A percentile compares a stretch with the other conserved stretches of the same genome.
Conservation (phyloP, 2,113 vertebrate genomes). For the Anolis carolinensis region DNA sequence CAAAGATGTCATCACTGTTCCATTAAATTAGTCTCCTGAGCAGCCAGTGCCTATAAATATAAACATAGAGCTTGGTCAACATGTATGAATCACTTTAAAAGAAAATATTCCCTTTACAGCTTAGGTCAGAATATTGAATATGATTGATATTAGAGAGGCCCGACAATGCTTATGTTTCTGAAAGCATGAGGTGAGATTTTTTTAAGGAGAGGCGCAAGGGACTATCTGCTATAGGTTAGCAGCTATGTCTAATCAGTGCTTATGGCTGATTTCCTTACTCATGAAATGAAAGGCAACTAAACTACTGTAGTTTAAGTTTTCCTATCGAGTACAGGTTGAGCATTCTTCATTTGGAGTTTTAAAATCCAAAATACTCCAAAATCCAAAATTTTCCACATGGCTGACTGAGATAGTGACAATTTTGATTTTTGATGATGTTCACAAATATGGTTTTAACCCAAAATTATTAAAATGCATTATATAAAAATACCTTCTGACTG, state of each 20-base stretch:
- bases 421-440: no score
- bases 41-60: background rate
- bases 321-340: no score
- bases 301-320: background rate
- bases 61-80: background rate
- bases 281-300: background rate
- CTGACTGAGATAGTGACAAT: no score
- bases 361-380: no score
- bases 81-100: background rate
- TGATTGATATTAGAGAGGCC: background rate
- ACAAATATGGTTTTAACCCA: no score
- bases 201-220: background rate
- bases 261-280: background rate
- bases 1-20: conserved; percentile 3
- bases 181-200: background rate
- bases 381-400: no score
- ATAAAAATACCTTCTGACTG: no score
- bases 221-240: background rate
- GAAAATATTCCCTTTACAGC: background rate
- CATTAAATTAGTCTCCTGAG: background rate
- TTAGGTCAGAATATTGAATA: background rate
- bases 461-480: no score
- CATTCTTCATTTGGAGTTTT: no score
- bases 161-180: background rate
- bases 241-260: no score